Evolutionary conservation across 2,888 invertebrate species (phyloP).

Genomic region (Drosophila tripunctata): DNA sequence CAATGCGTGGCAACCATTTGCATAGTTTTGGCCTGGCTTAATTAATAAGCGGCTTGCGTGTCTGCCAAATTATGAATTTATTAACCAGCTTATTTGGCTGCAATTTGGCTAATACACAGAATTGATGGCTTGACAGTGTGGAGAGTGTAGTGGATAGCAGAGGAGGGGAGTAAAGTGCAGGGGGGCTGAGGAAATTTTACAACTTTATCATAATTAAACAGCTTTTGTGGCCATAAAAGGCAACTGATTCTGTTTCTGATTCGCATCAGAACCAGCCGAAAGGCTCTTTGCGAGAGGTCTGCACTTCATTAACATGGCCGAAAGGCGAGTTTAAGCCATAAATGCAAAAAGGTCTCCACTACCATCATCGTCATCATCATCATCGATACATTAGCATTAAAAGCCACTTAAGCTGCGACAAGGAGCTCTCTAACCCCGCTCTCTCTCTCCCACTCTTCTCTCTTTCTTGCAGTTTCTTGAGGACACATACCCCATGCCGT

Average conservation of each 20-base stretch:
- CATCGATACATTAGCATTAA: constrained; percentile 78
- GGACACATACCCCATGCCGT: neutral
- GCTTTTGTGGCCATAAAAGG: constrained; percentile 43
- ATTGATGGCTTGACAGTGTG: neutral
- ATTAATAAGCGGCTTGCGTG: constrained; percentile 49
- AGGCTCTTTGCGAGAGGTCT: constrained; percentile 44
- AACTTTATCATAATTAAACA: constrained; percentile 76
- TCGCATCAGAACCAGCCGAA: neutral
- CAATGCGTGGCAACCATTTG: constrained; percentile 27
- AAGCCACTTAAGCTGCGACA: constrained; percentile 75
- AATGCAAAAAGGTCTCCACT: constrained; percentile 19
- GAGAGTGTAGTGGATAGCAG: neutral
- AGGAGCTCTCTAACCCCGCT: constrained; percentile 34
- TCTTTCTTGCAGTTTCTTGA: too few species aligned
- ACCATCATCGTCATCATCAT: neutral
- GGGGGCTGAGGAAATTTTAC: constrained; percentile 59
- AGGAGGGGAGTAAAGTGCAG: neutral
- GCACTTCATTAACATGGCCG: constrained; percentile 72
- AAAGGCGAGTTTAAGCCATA: constrained; percentile 34
- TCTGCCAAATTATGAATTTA: constrained; percentile 65
- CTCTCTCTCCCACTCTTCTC: neutral
- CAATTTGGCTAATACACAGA: constrained; percentile 62
- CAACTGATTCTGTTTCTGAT: constrained; percentile 30
- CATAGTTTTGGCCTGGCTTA: constrained; percentile 6
- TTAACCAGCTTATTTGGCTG: constrained; percentile 58